Evolutionary conservation across 2,888 invertebrate species (phyloP).

Genomic region (Dione vanillae): DNA sequence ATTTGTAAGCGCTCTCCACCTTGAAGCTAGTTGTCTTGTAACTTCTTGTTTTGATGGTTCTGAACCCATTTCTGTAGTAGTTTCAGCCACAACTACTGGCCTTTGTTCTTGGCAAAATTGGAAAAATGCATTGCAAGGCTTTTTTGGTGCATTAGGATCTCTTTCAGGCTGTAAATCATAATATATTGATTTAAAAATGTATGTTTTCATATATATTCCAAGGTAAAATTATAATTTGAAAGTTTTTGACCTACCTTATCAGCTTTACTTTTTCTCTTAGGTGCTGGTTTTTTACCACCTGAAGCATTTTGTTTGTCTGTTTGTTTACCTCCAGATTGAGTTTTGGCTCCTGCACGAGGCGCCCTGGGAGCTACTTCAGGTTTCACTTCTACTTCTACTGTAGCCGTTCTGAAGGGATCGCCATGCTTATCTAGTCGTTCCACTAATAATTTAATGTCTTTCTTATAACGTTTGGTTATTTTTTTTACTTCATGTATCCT

Average conservation of each 20-base stretch:
- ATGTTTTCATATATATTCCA: background rate
- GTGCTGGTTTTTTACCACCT: constrained; percentile 69
- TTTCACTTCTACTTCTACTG: constrained; percentile 83
- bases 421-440: constrained; percentile 88
- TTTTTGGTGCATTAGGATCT: constrained; percentile 91
- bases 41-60: constrained; percentile 90
- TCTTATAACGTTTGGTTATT: constrained; percentile 86
- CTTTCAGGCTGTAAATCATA: constrained; percentile 72
- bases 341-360: constrained; percentile 60
- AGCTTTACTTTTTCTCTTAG: constrained; percentile 85
- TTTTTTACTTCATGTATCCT: constrained; percentile 89
- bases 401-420: constrained; percentile 87
- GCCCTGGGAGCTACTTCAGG: constrained; percentile 61
- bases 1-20: constrained; percentile 88
- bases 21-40: constrained; percentile 88
- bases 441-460: constrained; percentile 88
- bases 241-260: constrained; percentile 75
- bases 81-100: constrained; percentile 88
- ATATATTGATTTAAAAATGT: background rate
- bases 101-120: constrained; percentile 92
- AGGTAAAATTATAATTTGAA: background rate
- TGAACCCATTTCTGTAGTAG: constrained; percentile 85
- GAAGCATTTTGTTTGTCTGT: constrained; percentile 65
- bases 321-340: constrained; percentile 61
- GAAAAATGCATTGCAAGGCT: constrained; percentile 92